Percentiles rank a stretch among this genome's conserved stretches.
These are phyloP conservation scores for Strix uralensis DNA, from an alignment of 2,113 vertebrate genomes.

Conservation along the genomic window DNA sequence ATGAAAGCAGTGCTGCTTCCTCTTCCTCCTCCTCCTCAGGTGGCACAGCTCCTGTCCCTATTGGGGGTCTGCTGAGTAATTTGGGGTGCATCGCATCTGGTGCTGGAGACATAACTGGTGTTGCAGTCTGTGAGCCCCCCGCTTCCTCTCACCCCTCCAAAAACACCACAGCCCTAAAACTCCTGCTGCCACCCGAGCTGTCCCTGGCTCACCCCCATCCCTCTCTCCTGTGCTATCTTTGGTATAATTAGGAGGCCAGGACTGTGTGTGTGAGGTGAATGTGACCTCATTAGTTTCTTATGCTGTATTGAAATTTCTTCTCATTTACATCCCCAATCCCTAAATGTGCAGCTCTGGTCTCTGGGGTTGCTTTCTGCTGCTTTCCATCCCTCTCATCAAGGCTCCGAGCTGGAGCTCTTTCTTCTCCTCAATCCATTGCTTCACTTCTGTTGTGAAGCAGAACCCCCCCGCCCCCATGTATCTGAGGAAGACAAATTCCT, in stretches of 20 bases:
- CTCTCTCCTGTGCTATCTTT: conserved; percentile 16
- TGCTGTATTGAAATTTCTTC: conserved; percentile 6
- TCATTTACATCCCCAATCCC: conserved; percentile 45
- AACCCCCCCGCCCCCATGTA: not conserved
- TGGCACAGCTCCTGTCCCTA: not conserved
- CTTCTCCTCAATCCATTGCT: fast-evolving
- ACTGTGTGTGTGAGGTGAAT: not conserved
- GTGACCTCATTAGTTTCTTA: conserved; percentile 58
- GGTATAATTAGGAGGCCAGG: conserved; percentile 51
- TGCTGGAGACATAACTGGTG: not conserved
- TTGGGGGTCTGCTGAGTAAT: not conserved
- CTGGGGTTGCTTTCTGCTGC: not conserved
- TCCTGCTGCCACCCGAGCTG: not conserved
- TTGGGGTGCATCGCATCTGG: not conserved
- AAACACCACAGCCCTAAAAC: not conserved
- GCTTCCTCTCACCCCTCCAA: not conserved
- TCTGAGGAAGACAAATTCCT: not conserved
- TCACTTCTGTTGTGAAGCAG: not conserved
- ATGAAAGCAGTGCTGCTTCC: not conserved
- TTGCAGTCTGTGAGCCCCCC: not conserved
- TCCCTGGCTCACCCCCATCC: not conserved
- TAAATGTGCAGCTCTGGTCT: not conserved
- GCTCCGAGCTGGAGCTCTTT: not conserved
- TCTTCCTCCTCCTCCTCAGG: not conserved
- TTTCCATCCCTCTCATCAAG: not conserved